Evolutionary conservation across 2,888 invertebrate species (phyloP).

Genomic region (Amaurobius ferox): DNA sequence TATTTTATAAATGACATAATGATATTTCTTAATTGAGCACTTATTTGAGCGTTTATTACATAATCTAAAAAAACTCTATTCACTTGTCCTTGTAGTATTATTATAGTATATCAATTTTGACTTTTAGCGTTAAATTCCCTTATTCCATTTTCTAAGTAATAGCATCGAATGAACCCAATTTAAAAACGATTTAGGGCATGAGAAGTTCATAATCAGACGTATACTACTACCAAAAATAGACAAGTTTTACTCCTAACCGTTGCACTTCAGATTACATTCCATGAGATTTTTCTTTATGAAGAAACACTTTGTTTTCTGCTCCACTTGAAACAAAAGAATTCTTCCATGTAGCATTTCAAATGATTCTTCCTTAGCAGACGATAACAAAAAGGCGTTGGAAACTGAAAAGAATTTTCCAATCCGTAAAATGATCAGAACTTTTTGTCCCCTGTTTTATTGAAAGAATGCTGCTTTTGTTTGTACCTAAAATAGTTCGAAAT

Average conservation of each 20-base stretch:
- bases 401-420: background rate
- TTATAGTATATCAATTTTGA: too few relatives aligned
- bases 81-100: too few relatives aligned
- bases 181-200: background rate
- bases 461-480: background rate
- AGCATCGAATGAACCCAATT: background rate
- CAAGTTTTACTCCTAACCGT: background rate
- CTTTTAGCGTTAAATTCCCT: background rate
- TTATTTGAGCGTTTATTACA: too few relatives aligned
- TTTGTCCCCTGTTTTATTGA: background rate
- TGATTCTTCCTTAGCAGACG: background rate
- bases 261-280: background rate
- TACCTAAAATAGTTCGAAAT: background rate
- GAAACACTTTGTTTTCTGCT: background rate
- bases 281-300: background rate
- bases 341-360: background rate
- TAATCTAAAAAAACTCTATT: too few relatives aligned
- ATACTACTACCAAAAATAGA: background rate
- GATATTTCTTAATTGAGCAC: too few relatives aligned
- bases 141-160: too few relatives aligned
- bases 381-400: background rate
- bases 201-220: background rate
- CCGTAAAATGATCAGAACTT: background rate
- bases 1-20: too few relatives aligned
- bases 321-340: slow-evolving; percentile 10